Evolutionary conservation across 2,113 vertebrate species (phyloP).

Genomic region (Morone chrysops): DNA sequence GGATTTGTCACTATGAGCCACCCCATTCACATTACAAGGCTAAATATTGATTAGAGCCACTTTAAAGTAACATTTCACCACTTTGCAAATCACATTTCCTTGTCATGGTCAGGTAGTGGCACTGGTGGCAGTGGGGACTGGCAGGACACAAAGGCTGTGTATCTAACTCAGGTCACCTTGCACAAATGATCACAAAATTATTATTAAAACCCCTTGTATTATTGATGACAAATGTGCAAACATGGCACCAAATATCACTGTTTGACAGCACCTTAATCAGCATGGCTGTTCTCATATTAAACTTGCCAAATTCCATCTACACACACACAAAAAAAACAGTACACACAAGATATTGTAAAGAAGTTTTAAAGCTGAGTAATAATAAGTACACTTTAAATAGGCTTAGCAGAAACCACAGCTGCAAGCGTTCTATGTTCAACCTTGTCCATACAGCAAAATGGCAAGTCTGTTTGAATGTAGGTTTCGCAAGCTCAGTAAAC

Average conservation of each 20-base stretch:
- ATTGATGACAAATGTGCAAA: conserved; percentile 4
- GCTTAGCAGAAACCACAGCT: conserved; percentile 58
- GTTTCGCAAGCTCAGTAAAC: conserved; percentile 51
- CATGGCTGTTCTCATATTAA: conserved; percentile 3
- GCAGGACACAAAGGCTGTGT: no score
- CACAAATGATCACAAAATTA: neutral
- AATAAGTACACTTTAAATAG: conserved; percentile 39
- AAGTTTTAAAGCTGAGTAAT: conserved; percentile 45
- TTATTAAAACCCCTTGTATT: neutral
- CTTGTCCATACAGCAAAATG: conserved; percentile 49
- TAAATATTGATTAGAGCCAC: neutral
- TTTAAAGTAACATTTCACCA: neutral
- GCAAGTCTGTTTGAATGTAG: conserved; percentile 19
- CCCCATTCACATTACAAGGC: neutral
- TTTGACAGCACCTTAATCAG: conserved; percentile 11
- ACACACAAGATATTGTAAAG: neutral
- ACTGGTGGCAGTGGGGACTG: no score
- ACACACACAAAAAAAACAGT: neutral
- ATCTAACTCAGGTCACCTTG: neutral
- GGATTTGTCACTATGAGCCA: neutral
- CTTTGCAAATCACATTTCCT: neutral
- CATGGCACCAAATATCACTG: neutral
- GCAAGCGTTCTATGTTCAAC: conserved; percentile 37
- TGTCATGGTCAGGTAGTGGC: no score
- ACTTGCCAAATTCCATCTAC: neutral